phyloP scores from a whole-genome alignment of 2,888 invertebrate genomes.

The Ophraella communa region DNA sequence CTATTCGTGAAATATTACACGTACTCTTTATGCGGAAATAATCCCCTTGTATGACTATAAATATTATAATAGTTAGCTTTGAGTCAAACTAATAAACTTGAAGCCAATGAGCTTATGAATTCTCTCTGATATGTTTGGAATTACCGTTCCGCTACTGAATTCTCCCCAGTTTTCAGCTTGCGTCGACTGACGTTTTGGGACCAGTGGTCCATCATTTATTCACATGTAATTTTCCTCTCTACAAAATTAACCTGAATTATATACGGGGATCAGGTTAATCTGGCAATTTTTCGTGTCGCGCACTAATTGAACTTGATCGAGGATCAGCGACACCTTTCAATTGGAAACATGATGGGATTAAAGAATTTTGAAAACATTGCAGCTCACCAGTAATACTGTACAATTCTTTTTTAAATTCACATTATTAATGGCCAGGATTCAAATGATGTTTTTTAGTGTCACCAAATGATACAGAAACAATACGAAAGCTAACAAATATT shows the following conservation, averaged over 20 bases:
- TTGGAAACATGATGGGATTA: conserved; percentile 14
- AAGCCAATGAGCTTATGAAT: not conserved
- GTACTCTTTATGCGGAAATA: too few species aligned
- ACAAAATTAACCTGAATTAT: conserved; percentile 56
- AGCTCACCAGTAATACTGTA: too few species aligned
- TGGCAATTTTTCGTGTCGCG: conserved; percentile 35
- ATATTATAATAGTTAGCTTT: not conserved
- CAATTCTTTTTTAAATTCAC: not conserved
- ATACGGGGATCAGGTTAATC: conserved; percentile 51
- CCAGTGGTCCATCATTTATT: conserved; percentile 52
- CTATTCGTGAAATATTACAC: too few species aligned
- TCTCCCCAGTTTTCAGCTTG: not conserved
- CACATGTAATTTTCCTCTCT: conserved; percentile 55
- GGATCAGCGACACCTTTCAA: conserved; percentile 4
- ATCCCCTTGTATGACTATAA: too few species aligned
- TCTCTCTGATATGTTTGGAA: not conserved
- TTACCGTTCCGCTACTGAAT: not conserved
- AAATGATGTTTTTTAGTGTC: not conserved
- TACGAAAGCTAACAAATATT: too few species aligned
- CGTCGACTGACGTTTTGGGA: conserved; percentile 47
- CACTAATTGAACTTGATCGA: conserved; percentile 29
- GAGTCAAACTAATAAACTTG: not conserved
- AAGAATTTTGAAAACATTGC: not conserved
- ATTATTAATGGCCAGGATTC: not conserved
- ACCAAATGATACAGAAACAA: too few species aligned